Base-by-base conservation (phyloP, 1,140 invertebrate species). In the Xylocopa sonorina region DNA sequence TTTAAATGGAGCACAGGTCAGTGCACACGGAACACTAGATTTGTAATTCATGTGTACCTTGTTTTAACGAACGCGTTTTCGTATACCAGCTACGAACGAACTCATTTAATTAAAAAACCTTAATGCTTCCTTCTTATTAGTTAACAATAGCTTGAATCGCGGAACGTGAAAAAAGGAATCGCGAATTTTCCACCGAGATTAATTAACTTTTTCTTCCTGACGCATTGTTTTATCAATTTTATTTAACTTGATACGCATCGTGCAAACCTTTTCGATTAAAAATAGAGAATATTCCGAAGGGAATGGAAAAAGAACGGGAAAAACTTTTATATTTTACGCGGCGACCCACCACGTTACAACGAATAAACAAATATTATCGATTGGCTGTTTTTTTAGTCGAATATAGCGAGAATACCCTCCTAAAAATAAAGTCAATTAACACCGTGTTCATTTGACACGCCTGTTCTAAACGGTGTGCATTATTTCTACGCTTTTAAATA, bases 1-100 rank as follows among this genome's bases (percentile, higher is more conserved):
- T 51, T 68, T 53, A 68, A 51, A 51, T 51, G 29, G 64, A 34
- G 32, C 64, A 68, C 64, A 51, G 64, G 64, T 68, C 64, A 68
- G 29, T 12, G 46, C 64, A 38, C 43, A 68, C 16, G 64, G 53
- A 68, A 66, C 27, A 50, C 38, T 27, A 27, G 63, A 66, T 66
- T 68, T 68, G 29, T 51, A 51, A 68, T 67, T 67, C 46, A 32
- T 51, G n/a, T 38, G n/a, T 29, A 66, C 43, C 27, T 66, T 27
- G 24, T 68, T n/a, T 68, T 68, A 18, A 51, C 46, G 27, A 68
- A 14, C 64, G 12, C 14, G 9, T 73, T 18, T 63, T 51, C n/a
- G 24, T 24, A 18, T 72, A 18, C n/a, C 18, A n/a, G n/a, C n/a
- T n/a, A 58, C 41, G 55, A 29, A 50, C 41, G 43, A 50, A 34